Conservation (phyloP, 2,113 vertebrate genomes). For the Oncorhynchus gorbuscha region DNA sequence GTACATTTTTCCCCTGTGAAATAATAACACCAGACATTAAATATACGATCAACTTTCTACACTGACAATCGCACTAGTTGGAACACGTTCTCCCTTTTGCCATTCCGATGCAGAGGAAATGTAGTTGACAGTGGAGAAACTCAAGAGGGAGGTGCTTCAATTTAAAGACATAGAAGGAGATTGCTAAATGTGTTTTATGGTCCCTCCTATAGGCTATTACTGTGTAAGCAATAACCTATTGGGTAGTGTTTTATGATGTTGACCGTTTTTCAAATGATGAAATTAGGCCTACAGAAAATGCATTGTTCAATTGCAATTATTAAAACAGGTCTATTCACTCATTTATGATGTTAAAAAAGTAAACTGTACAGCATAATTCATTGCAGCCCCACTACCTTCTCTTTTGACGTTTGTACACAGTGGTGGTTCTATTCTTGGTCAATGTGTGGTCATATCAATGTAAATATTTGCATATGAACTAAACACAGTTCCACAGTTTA, state of each 20-base stretch:
- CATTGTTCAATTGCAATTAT: too few species aligned
- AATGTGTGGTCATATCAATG: not conserved
- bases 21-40: not conserved
- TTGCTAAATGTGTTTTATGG: not conserved
- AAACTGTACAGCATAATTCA: not conserved
- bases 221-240: not conserved
- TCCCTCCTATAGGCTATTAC: not conserved
- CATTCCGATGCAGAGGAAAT: constrained; percentile 62
- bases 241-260: not conserved
- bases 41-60: constrained; percentile 34
- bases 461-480: not conserved
- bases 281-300: too few species aligned
- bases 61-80: not conserved
- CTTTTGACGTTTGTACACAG: too few species aligned
- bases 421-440: too few species aligned
- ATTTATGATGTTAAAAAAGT: not conserved
- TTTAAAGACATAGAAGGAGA: constrained; percentile 64
- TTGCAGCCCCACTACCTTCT: too few species aligned
- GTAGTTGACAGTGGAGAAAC: constrained; percentile 61
- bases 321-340: too few species aligned
- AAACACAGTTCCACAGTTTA: not conserved
- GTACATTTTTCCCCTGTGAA: not conserved
- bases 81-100: constrained; percentile 43
- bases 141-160: constrained; percentile 57
- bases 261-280: too few species aligned